These are phyloP conservation scores for Malacoctenus gilli DNA, from an alignment of 2,797 vertebrate genomes.

Conservation along the genomic window DNA sequence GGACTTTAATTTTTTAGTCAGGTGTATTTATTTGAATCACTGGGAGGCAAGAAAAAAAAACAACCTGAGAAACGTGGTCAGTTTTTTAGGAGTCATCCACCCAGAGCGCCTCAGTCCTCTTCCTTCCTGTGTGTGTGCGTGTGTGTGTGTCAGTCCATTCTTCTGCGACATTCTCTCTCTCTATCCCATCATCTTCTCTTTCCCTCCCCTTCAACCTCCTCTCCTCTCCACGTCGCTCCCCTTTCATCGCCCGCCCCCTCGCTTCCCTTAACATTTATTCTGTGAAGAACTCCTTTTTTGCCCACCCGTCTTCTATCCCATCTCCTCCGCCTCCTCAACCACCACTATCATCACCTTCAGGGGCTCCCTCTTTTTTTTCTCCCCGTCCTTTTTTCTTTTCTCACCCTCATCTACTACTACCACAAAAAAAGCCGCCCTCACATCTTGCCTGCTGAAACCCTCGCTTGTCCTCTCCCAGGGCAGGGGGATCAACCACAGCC, in stretches of 20 bases:
- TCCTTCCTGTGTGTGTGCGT: conserved; percentile 11
- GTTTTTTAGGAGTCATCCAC: neutral
- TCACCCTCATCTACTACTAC: conserved; percentile 37
- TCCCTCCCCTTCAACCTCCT: conserved; percentile 20
- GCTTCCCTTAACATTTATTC: conserved; percentile 34
- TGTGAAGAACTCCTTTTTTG: conserved; percentile 31
- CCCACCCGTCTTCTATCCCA: conserved; percentile 15
- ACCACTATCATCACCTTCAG: conserved; percentile 22
- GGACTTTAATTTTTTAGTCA: neutral
- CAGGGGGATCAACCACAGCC: conserved; percentile 71
- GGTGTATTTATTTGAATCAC: neutral
- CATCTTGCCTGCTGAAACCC: conserved; percentile 64
- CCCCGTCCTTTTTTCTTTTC: neutral
- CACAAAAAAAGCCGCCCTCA: too few relatives aligned
- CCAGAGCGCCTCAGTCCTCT: neutral
- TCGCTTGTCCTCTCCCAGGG: conserved; percentile 63
- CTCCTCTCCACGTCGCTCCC: neutral
- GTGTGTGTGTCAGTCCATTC: conserved; percentile 11
- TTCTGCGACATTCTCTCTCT: neutral
- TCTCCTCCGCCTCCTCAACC: conserved; percentile 18
- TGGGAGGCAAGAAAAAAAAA: neutral
- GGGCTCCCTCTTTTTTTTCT: conserved; percentile 1
- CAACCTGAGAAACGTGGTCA: neutral
- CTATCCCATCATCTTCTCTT: conserved; percentile 17
- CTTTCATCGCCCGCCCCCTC: conserved; percentile 22